A percentile compares a stretch with the other conserved stretches of the same genome.
Conservation (phyloP, 1,140 invertebrate genomes). For the Asbolus verrucosus region DNA sequence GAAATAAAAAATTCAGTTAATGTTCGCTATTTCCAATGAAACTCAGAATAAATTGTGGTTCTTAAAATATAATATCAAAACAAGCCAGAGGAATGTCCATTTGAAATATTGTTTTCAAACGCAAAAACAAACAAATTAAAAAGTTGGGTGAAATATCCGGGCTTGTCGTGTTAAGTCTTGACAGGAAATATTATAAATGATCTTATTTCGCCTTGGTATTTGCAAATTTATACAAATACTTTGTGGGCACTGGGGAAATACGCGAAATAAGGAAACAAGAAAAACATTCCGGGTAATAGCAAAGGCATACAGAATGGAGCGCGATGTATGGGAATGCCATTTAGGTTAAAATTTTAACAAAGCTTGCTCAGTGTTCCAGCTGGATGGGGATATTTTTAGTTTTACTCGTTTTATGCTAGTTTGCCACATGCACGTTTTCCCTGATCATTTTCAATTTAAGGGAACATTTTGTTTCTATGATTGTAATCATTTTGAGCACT, state of each 20-base stretch:
- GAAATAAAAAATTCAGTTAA: slow-evolving; percentile 14
- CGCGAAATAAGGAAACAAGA: slow-evolving; percentile 28
- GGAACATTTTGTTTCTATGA: too few species aligned
- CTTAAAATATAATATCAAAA: slow-evolving; percentile 7
- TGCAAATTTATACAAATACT: slow-evolving; percentile 39
- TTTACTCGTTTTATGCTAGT: background rate
- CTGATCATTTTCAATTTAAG: too few species aligned
- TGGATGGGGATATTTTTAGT: background rate
- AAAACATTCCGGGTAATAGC: slow-evolving; percentile 13
- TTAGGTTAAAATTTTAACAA: slow-evolving; percentile 15
- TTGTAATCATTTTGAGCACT: too few species aligned
- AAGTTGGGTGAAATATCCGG: slow-evolving; percentile 21
- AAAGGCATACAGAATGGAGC: slow-evolving; percentile 12
- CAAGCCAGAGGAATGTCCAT: background rate
- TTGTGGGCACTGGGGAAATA: slow-evolving; percentile 29
- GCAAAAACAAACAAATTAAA: slow-evolving; percentile 30
- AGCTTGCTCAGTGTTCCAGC: background rate
- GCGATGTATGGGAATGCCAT: slow-evolving; percentile 16
- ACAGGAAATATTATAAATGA: slow-evolving; percentile 32
- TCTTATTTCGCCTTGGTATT: slow-evolving; percentile 26
- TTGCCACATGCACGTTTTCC: background rate
- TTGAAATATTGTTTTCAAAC: slow-evolving; percentile 8
- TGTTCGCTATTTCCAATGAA: background rate
- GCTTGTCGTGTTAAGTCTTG: slow-evolving; percentile 31
- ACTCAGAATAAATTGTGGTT: background rate